Percentiles rank a stretch among this genome's conserved stretches.
phyloP scores from a whole-genome alignment of 2,888 invertebrate species.

The Eustalomyia histrio region DNA sequence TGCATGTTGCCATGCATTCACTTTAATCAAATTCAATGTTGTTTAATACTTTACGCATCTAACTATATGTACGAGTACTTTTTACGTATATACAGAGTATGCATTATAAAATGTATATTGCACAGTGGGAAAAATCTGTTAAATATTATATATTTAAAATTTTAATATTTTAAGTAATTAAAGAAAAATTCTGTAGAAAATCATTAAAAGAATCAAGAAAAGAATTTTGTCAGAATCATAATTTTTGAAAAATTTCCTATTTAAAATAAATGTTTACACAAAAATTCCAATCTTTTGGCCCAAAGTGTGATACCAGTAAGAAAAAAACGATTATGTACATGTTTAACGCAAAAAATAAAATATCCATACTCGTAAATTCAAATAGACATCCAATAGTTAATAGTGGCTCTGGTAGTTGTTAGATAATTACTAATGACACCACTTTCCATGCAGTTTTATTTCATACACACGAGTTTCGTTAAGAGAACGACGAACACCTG shows the following conservation, averaged over 20 bases:
- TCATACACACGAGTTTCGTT: neutral
- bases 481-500: constrained; percentile 49
- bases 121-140: too few species aligned
- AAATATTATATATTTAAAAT: too few species aligned
- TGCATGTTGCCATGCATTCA: constrained; percentile 14
- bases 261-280: too few species aligned
- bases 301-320: neutral
- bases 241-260: too few species aligned
- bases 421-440: constrained; percentile 49
- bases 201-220: too few species aligned
- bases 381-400: neutral
- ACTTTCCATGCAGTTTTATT: constrained; percentile 43
- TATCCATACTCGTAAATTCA: constrained; percentile 1
- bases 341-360: neutral
- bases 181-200: too few species aligned
- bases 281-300: too few species aligned
- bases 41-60: constrained; percentile 46
- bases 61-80: neutral
- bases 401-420: constrained; percentile 20
- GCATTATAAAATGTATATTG: neutral
- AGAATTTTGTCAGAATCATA: too few species aligned
- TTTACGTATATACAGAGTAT: neutral
- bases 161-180: too few species aligned
- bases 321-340: neutral
- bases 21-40: constrained; percentile 60